phyloP scores from a whole-genome alignment of 37 sponge, comb jelly and placozoan species.

The Trichoplax adhaerens region DNA sequence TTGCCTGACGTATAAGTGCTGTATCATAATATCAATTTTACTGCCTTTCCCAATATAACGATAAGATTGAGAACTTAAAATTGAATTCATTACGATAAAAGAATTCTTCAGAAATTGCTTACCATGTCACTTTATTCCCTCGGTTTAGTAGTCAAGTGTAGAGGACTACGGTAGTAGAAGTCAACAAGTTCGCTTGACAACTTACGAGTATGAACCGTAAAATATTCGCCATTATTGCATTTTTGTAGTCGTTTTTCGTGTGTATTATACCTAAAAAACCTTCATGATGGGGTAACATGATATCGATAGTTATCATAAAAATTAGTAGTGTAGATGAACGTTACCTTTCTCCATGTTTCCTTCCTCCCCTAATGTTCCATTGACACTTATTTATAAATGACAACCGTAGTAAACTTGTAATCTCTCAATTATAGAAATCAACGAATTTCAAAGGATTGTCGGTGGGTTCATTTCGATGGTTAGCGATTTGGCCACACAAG shows the following conservation, averaged over 20 bases:
- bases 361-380: not conserved
- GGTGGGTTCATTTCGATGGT: conserved; percentile 65
- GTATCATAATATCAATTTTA: not conserved
- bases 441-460: conserved; percentile 60
- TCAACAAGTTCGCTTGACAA: too few relatives aligned
- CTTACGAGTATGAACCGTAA: too few relatives aligned
- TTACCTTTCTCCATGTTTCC: not conserved
- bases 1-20: not conserved
- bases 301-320: too few relatives aligned
- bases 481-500: conserved; percentile 56
- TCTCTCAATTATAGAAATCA: conserved; percentile 38
- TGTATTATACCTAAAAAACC: too few relatives aligned
- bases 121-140: too few relatives aligned
- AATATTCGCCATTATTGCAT: too few relatives aligned
- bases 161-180: too few relatives aligned
- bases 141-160: too few relatives aligned
- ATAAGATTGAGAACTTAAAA: not conserved
- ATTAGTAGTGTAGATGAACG: not conserved
- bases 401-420: not conserved
- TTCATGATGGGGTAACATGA: too few relatives aligned
- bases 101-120: too few relatives aligned
- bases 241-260: too few relatives aligned
- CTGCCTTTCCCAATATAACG: not conserved
- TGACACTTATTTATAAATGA: not conserved
- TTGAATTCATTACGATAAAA: not conserved